Conservation (phyloP, 1,140 invertebrate genomes). For the Pristionchus pacificus region DNA sequence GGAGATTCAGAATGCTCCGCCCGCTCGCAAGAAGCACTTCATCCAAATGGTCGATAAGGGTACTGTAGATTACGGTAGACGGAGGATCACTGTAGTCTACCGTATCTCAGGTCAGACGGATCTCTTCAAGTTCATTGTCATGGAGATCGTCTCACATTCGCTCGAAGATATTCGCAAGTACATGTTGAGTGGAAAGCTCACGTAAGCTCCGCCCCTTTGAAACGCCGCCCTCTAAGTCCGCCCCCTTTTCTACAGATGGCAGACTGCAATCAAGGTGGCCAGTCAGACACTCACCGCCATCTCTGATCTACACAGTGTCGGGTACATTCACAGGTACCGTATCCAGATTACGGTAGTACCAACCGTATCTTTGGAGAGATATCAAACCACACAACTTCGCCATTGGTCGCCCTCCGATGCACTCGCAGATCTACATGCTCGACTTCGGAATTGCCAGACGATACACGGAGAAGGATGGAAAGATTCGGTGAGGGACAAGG, state of each 20-base stretch:
- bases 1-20: too few relatives aligned
- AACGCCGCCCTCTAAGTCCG: neutral
- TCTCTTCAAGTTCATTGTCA: conserved; percentile 12
- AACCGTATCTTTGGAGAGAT: too few relatives aligned
- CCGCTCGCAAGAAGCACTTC: neutral
- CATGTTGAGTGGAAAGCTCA: neutral
- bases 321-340: conserved; percentile 3
- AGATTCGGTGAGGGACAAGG: neutral
- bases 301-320: neutral
- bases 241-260: too few relatives aligned
- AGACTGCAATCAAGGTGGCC: conserved; percentile 1
- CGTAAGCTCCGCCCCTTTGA: neutral
- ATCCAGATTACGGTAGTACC: too few relatives aligned
- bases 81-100: too few relatives aligned
- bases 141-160: neutral
- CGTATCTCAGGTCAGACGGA: conserved; percentile 1
- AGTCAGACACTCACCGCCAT: neutral
- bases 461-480: conserved; percentile 4
- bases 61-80: too few relatives aligned
- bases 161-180: neutral
- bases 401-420: too few relatives aligned
- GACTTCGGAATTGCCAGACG: conserved; percentile 7
- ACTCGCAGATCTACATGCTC: conserved; percentile 11
- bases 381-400: too few relatives aligned
- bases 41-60: conserved; percentile 2